Conservation (phyloP, 2,797 vertebrate genomes). For the Chelmon rostratus region DNA sequence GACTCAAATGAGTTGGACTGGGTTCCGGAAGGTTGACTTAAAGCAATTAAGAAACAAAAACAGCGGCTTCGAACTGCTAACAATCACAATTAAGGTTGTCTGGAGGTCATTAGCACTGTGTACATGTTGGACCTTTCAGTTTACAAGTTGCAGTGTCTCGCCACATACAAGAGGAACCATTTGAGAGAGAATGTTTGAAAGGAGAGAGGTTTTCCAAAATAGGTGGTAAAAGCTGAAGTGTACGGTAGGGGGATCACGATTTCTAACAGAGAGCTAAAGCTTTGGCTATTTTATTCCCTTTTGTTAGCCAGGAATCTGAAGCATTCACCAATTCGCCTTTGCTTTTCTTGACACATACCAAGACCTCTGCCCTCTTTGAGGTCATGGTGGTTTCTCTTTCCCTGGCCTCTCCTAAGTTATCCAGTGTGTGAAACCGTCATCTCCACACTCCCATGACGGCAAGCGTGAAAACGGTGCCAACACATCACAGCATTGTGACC, state of each 20-base stretch:
- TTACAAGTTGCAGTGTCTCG: constrained; percentile 66
- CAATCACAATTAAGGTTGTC: constrained; percentile 72
- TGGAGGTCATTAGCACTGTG: constrained; percentile 73
- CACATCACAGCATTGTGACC: constrained; percentile 27
- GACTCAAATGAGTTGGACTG: constrained; percentile 47
- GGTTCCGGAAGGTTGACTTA: constrained; percentile 63
- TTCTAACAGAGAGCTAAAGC: constrained; percentile 32
- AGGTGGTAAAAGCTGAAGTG: constrained; percentile 45
- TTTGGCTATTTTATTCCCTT: constrained; percentile 55
- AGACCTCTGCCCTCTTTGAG: constrained; percentile 61
- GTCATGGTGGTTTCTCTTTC: constrained; percentile 51
- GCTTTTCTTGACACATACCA: constrained; percentile 63
- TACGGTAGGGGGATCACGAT: constrained; percentile 35
- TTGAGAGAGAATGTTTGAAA: constrained; percentile 57
- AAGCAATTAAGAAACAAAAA: constrained; percentile 66
- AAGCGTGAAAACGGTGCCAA: constrained; percentile 44
- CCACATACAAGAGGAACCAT: constrained; percentile 64
- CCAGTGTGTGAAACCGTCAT: constrained; percentile 59
- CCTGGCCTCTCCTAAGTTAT: constrained; percentile 42
- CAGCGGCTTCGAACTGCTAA: constrained; percentile 50
- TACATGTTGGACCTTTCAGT: constrained; percentile 65
- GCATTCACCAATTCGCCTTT: constrained; percentile 55
- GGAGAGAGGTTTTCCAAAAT: constrained; percentile 40
- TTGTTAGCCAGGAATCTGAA: constrained; percentile 72
- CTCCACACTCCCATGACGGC: constrained; percentile 63